phyloP scores from a whole-genome alignment of 2,888 invertebrate genomes.

The Cylloceria caligata region DNA sequence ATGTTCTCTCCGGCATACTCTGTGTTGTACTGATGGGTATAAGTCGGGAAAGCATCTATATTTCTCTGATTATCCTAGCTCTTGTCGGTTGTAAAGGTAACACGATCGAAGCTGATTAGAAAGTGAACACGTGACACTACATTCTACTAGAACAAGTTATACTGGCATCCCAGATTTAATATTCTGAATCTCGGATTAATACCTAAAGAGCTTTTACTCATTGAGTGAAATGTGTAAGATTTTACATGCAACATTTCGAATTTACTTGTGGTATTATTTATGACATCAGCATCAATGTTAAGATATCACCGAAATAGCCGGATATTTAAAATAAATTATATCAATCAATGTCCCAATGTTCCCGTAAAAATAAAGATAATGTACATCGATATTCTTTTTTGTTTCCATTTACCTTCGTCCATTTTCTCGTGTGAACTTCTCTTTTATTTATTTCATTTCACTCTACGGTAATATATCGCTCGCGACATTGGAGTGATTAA shows the following conservation, averaged over 20 bases:
- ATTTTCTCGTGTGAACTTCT: not conserved
- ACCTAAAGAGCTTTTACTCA: not conserved
- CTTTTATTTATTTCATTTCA: slow-evolving; percentile 10
- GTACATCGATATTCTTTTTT: slow-evolving; percentile 25
- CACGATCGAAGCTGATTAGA: not conserved
- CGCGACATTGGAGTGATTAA: slow-evolving; percentile 3
- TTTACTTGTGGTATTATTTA: no score
- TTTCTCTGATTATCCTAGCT: not conserved
- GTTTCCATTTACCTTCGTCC: slow-evolving; percentile 5
- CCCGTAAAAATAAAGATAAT: no score
- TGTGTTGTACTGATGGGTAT: not conserved
- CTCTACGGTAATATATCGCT: not conserved
- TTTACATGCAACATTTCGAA: not conserved
- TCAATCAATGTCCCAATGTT: not conserved
- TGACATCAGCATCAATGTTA: not conserved
- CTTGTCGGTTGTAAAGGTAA: not conserved
- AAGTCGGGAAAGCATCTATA: not conserved
- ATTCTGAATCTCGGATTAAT: no score
- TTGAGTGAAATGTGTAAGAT: not conserved
- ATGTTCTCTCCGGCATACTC: not conserved
- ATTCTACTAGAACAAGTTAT: not conserved
- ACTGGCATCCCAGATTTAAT: not conserved
- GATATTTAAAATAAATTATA: not conserved
- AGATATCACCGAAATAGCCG: not conserved
- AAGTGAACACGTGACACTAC: not conserved